These are phyloP conservation scores for Hypena proboscidalis DNA, from an alignment of 2,888 invertebrate genomes.

Conservation along the genomic window DNA sequence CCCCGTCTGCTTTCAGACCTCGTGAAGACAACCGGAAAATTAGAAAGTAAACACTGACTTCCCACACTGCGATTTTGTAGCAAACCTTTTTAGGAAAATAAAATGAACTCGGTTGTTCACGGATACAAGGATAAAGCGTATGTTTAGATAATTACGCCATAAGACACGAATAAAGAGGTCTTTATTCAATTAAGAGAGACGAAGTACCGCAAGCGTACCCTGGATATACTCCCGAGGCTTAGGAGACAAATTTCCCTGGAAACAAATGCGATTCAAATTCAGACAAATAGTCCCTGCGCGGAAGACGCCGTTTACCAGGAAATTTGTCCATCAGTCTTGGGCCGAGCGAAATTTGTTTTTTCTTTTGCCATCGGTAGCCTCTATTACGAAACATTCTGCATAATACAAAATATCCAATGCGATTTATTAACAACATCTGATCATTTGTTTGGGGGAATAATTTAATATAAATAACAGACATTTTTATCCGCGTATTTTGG, in stretches of 20 bases:
- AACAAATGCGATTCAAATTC: slow-evolving; percentile 85
- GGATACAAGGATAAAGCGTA: slow-evolving; percentile 33
- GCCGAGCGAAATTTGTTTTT: slow-evolving; percentile 75
- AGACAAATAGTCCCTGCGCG: slow-evolving; percentile 83
- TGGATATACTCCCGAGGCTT: slow-evolving; percentile 73
- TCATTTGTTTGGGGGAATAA: slow-evolving; percentile 24
- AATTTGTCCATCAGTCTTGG: slow-evolving; percentile 83
- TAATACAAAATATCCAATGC: slow-evolving; percentile 36
- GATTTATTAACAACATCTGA: slow-evolving; percentile 36
- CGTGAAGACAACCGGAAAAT: slow-evolving; percentile 83
- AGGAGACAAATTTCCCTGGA: slow-evolving; percentile 81
- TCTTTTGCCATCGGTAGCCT: slow-evolving; percentile 61
- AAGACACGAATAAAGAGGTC: slow-evolving; percentile 58
- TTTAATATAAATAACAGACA: neutral
- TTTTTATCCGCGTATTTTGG: neutral
- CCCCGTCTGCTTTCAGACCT: slow-evolving; percentile 64
- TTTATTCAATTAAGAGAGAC: slow-evolving; percentile 79
- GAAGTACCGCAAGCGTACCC: slow-evolving; percentile 64
- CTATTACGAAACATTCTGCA: slow-evolving; percentile 37
- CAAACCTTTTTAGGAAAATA: slow-evolving; percentile 51
- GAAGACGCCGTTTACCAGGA: slow-evolving; percentile 80
- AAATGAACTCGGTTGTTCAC: slow-evolving; percentile 32
- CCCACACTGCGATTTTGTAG: slow-evolving; percentile 54
- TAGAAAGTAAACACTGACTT: slow-evolving; percentile 77
- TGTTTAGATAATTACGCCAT: slow-evolving; percentile 57